These are phyloP conservation scores for Ceryle rudis DNA, from an alignment of 2,797 vertebrate species.

Conservation along the genomic window DNA sequence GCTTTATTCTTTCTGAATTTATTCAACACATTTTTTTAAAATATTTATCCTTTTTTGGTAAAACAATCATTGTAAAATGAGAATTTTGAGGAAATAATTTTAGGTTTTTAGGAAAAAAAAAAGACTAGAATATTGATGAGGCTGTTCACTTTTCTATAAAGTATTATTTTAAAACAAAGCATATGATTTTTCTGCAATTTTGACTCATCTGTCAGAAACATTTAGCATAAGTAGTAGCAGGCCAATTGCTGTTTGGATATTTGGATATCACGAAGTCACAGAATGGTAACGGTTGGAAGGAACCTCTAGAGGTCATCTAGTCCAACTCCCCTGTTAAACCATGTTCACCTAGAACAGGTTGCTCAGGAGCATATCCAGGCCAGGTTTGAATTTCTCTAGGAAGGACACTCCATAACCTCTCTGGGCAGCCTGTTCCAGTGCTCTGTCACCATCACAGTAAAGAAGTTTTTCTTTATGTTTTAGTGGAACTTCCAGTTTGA, in stretches of 20 bases:
- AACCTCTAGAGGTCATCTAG: too few relatives aligned
- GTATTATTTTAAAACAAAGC: neutral
- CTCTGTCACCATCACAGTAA: too few relatives aligned
- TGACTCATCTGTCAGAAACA: neutral
- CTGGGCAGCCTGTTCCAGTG: too few relatives aligned
- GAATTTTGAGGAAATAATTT: neutral
- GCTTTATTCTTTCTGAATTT: neutral
- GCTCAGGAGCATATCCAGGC: too few relatives aligned
- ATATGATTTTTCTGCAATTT: neutral
- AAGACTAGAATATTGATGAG: neutral
- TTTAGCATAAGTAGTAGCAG: neutral
- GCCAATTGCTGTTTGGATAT: neutral
- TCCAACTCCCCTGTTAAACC: too few relatives aligned
- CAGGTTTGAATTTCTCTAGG: too few relatives aligned
- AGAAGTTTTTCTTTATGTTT: too few relatives aligned
- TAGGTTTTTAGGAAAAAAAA: neutral
- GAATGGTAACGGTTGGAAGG: too few relatives aligned
- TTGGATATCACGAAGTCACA: too few relatives aligned
- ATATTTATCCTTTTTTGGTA: neutral
- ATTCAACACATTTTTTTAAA: neutral
- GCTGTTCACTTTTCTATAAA: neutral
- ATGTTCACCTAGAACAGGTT: too few relatives aligned
- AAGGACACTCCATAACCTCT: too few relatives aligned
- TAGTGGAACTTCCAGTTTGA: too few relatives aligned
- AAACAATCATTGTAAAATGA: neutral